Evolutionary conservation across 2,113 vertebrate species (phyloP), one percentile per base, ranked within the genome.

Genomic region (Prionailurus bengalensis): DNA sequence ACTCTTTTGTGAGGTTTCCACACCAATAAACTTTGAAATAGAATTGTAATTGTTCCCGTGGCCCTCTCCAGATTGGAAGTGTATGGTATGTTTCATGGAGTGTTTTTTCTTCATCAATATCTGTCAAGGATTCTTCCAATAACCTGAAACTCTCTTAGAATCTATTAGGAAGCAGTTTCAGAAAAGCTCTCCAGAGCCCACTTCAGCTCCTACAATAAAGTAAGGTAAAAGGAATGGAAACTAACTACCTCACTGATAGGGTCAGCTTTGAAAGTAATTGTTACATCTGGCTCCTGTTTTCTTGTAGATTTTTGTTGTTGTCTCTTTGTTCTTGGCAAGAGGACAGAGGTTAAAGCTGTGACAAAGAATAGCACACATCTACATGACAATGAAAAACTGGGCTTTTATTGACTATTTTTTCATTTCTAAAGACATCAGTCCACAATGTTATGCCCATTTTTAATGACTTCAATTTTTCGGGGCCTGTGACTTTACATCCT

Each of bases 161-260:
- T 88, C 93, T 96, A 92, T 97, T 81, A 98, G 63, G 89, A 16
- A 91, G 55, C 31, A 23, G 15, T 51, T 88, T 91, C 10, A 42
- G 51, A n/a, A 87, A 61, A 73, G 48, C 45, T 95, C 83, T 66
- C 70, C 14, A 86, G 90, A 97, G 48, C 2, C 1, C 29, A 78
- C 93, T 98, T 89, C 58, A 94, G 87, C 25, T 71, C 51, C 27
- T 29, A 63, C 16, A 94, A 51, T 51, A 80, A 53, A 63, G 39
- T 53, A 96, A 96, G 91, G 87, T 92, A 51, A 97, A 98, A 97
- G 81, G 66, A 74, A 16, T 79, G 31, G 89, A 97, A 76, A 42
- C 39, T 16, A 90, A 71, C 63, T 74, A 90, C 66, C 39, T 92
- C 14, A 2, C 39, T 83, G 76, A 63, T 78, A 70, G 92, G 45